Percentiles rank a stretch among this genome's conserved stretches.
phyloP scores from a whole-genome alignment of 2,797 vertebrate genomes.

The Coracias cyanogaster region DNA sequence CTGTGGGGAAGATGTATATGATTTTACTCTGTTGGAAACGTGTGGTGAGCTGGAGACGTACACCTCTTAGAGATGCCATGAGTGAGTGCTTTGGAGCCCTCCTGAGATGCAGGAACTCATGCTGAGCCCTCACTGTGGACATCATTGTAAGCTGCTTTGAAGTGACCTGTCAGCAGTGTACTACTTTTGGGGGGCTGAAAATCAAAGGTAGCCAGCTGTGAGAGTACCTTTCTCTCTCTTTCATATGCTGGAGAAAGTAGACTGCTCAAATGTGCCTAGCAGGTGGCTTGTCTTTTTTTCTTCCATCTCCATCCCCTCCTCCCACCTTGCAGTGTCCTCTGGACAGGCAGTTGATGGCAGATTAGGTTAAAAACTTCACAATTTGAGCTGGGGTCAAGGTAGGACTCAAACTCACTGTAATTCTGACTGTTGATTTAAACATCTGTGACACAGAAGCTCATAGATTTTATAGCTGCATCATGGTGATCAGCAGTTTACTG shows the following conservation, averaged over 20 bases:
- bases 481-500: background rate
- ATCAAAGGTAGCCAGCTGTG: background rate
- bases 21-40: background rate
- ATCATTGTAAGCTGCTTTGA: background rate
- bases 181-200: background rate
- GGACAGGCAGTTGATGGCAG: background rate
- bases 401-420: background rate
- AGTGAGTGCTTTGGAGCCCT: background rate
- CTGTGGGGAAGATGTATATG: background rate
- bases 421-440: background rate
- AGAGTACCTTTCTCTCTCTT: background rate
- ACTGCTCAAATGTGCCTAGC: background rate
- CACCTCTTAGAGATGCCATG: background rate
- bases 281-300: background rate
- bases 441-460: background rate
- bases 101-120: background rate
- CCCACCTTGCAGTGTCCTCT: accelerated
- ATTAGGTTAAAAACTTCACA: background rate
- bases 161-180: background rate
- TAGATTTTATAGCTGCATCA: background rate
- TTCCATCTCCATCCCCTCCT: background rate
- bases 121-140: background rate
- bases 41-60: background rate
- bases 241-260: background rate
- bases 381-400: background rate